Conservation (phyloP, 1,140 invertebrate genomes). For the Mercenaria mercenaria region DNA sequence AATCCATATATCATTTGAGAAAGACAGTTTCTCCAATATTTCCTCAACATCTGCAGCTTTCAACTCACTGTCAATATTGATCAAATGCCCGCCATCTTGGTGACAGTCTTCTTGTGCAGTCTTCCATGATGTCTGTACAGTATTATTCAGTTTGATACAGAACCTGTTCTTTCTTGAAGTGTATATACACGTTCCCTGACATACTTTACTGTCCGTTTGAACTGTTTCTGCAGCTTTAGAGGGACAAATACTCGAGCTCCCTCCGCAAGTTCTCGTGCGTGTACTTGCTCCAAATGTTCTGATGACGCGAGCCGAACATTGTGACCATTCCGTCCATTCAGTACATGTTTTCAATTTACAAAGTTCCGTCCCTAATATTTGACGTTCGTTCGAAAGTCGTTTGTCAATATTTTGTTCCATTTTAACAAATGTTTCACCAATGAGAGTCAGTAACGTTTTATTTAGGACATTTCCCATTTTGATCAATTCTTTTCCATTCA, state of each 20-base stretch:
- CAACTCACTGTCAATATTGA: neutral
- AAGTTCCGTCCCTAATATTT: no score
- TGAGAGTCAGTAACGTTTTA: neutral
- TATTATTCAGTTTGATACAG: neutral
- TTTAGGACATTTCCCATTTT: neutral
- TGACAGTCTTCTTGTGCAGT: neutral
- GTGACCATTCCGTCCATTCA: neutral
- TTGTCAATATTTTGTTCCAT: no score
- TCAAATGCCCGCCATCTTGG: neutral
- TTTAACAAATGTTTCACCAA: neutral
- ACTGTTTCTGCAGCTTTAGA: neutral
- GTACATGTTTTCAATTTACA: neutral
- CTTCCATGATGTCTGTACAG: neutral
- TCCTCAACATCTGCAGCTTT: neutral
- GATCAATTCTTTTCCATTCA: no score
- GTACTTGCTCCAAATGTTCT: neutral
- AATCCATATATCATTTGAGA: neutral
- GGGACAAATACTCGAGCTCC: neutral
- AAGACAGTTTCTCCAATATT: neutral
- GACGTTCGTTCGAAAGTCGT: no score
- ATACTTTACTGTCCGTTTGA: neutral
- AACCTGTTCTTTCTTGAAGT: neutral
- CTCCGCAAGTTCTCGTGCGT: neutral
- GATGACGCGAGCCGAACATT: neutral
- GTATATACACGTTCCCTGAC: neutral